These are phyloP conservation scores for Schizopygopsis malacanthus DNA, from an alignment of 2,797 vertebrate genomes.

Conservation along the genomic window DNA sequence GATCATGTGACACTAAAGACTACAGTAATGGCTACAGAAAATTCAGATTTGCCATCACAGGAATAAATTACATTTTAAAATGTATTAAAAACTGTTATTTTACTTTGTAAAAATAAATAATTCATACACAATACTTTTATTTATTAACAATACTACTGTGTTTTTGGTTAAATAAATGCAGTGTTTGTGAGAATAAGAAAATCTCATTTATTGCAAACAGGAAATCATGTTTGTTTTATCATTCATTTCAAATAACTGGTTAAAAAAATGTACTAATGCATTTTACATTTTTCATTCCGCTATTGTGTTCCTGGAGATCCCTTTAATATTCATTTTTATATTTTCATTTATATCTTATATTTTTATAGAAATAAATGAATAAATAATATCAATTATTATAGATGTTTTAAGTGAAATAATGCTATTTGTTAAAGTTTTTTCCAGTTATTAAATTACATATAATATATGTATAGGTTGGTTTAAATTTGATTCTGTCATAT, in stretches of 20 bases:
- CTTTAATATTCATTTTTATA: background rate
- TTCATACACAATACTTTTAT: background rate
- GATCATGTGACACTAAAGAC: background rate
- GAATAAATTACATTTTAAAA: background rate
- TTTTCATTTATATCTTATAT: background rate
- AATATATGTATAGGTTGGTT: background rate
- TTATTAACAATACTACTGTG: background rate
- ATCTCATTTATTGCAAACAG: background rate
- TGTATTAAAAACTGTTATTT: background rate
- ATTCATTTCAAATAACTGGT: background rate
- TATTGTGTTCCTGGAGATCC: background rate
- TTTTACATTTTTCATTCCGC: background rate
- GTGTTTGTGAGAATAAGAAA: background rate
- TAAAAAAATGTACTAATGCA: too few relatives aligned
- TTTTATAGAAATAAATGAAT: background rate
- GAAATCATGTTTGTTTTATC: background rate
- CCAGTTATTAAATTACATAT: too few relatives aligned
- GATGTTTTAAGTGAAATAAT: background rate
- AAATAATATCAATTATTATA: background rate
- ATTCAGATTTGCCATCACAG: background rate
- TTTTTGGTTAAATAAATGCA: background rate
- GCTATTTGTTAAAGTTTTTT: background rate
- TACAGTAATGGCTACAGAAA: background rate
- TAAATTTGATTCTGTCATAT: background rate
- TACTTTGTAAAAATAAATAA: background rate